Evolutionary conservation across 1,140 invertebrate genomes (phyloP).

Genomic region (Drosophila melanica): DNA sequence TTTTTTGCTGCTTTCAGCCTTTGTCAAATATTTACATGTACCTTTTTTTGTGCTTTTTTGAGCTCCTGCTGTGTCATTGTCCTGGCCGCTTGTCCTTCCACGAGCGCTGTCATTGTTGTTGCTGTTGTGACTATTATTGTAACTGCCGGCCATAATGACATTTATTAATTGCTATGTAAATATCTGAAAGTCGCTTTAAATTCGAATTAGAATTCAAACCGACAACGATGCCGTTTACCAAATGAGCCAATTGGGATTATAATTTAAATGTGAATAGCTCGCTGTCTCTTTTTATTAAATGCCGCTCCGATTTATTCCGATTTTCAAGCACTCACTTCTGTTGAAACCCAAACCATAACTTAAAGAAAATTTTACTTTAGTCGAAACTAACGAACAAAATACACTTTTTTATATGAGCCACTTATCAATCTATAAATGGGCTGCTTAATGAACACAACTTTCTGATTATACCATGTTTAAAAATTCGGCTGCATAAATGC

Average conservation of each 20-base stretch:
- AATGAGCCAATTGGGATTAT: constrained; percentile 50
- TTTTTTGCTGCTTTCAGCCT: constrained; percentile 68
- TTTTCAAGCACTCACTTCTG: neutral
- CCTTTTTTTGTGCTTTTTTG: constrained; percentile 36
- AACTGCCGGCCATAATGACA: constrained; percentile 52
- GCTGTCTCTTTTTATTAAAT: neutral
- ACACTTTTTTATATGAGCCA: too few relatives aligned
- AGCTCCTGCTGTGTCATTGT: constrained; percentile 23
- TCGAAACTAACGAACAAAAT: too few relatives aligned
- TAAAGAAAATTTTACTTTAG: too few relatives aligned
- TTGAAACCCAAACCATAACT: too few relatives aligned
- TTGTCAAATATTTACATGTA: constrained; percentile 76
- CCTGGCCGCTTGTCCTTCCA: constrained; percentile 2
- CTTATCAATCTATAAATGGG: too few relatives aligned
- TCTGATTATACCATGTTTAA: too few relatives aligned
- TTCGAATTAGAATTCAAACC: constrained; percentile 48
- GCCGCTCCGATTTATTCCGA: constrained; percentile 10
- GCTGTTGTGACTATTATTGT: constrained; percentile 39
- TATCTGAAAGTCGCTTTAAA: constrained; percentile 55
- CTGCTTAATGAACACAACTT: too few relatives aligned
- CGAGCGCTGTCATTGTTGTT: constrained; percentile 1
- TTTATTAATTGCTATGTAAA: constrained; percentile 75
- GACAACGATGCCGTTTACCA: constrained; percentile 23
- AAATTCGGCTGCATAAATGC: too few relatives aligned
- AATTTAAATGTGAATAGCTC: constrained; percentile 29